Evolutionary conservation across 2,113 vertebrate species (phyloP).

Genomic region (Tachysurus vachellii): DNA sequence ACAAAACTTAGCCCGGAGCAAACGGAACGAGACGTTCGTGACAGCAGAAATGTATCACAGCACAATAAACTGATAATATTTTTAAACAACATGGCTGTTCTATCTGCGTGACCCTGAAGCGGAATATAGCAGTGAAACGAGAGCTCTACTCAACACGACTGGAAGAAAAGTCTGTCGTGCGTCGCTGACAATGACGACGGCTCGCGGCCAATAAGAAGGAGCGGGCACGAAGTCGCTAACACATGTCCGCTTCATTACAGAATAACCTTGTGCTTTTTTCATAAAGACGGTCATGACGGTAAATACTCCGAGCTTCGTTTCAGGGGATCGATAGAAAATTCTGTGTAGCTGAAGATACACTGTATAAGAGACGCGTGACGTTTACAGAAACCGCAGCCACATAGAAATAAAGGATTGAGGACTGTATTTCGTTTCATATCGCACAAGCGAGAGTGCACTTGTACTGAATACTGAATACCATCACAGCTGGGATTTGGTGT

Average conservation of each 20-base stretch:
- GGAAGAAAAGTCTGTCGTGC: conserved; percentile 12
- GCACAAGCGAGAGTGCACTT: not conserved
- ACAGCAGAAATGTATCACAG: not conserved
- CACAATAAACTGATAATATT: conserved; percentile 25
- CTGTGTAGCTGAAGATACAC: not conserved
- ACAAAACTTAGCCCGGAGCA: not conserved
- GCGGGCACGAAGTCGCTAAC: not conserved
- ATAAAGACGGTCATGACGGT: not conserved
- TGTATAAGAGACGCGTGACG: not conserved
- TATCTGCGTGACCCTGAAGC: conserved; percentile 27
- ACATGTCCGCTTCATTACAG: not conserved
- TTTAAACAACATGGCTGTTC: not conserved
- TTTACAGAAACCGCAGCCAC: not conserved
- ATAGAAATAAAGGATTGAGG: not conserved
- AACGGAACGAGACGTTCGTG: not conserved
- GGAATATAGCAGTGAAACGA: not conserved
- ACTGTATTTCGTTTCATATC: not conserved
- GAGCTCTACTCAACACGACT: not conserved
- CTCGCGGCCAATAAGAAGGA: not conserved
- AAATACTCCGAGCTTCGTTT: not conserved
- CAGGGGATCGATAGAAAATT: not conserved
- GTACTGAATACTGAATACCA: too few relatives aligned
- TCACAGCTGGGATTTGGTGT: too few relatives aligned
- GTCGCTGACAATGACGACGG: conserved; percentile 3
- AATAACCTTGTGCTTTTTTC: conserved; percentile 4